A percentile compares a stretch with the other conserved stretches of the same genome.
Conservation (phyloP, 1,140 invertebrate genomes). For the Neotoxoptera formosana region DNA sequence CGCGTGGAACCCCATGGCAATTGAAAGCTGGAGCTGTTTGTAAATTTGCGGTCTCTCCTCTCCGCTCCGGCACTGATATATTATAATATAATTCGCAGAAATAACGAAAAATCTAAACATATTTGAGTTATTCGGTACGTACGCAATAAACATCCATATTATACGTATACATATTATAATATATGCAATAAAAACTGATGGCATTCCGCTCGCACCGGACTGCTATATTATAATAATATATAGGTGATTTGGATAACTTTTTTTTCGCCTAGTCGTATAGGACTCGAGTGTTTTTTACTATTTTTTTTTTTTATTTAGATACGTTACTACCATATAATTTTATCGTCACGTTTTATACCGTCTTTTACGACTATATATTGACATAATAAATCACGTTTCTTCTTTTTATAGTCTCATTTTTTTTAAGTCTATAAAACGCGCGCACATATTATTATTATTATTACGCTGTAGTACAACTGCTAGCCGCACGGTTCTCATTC, state of each 20-base stretch:
- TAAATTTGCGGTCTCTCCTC: not conserved
- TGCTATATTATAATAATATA: conserved; percentile 15
- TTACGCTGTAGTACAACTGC: too few relatives aligned
- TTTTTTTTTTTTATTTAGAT: conserved; percentile 38
- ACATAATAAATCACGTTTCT: conserved; percentile 30
- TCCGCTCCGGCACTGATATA: not conserved
- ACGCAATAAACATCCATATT: conserved; percentile 2
- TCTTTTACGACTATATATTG: conserved; percentile 39
- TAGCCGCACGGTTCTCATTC: not conserved
- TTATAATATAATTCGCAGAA: not conserved
- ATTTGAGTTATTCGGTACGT: not conserved
- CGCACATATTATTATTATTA: too few relatives aligned
- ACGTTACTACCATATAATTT: conserved; percentile 40
- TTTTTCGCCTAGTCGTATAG: not conserved
- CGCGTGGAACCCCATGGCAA: not conserved
- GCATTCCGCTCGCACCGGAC: not conserved
- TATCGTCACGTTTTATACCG: conserved; percentile 44
- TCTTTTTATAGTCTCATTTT: conserved; percentile 45
- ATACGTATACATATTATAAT: too few relatives aligned
- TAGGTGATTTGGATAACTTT: conserved; percentile 31
- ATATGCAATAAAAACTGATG: conserved; percentile 9
- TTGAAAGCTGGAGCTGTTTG: not conserved
- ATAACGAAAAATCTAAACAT: not conserved
- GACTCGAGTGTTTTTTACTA: conserved; percentile 14
- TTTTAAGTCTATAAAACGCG: conserved; percentile 35